These are phyloP conservation scores for Apoda limacodes DNA, from an alignment of 2,888 invertebrate genomes.

Conservation along the genomic window DNA sequence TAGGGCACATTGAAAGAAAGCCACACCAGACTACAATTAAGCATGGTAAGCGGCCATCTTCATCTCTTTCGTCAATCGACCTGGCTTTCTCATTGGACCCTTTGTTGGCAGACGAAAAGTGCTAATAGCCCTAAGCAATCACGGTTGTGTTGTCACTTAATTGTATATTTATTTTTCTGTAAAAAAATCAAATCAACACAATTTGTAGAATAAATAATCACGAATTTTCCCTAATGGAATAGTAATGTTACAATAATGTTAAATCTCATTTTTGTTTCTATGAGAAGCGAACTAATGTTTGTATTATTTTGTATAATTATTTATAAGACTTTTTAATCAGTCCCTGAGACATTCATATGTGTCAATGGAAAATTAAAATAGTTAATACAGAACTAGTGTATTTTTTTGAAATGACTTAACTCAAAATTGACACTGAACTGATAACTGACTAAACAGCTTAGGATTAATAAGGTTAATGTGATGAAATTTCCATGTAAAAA, in stretches of 20 bases:
- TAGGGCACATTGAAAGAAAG: slow-evolving; percentile 18
- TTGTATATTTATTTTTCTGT: slow-evolving; percentile 66
- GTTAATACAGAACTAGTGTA: slow-evolving; percentile 60
- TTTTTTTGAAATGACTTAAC: slow-evolving; percentile 59
- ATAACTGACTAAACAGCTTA: slow-evolving; percentile 31
- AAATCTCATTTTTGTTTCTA: slow-evolving; percentile 54
- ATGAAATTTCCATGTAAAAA: slow-evolving; percentile 70
- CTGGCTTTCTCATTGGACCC: slow-evolving; percentile 58
- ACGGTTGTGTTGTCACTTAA: slow-evolving; percentile 58
- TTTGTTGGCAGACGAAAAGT: slow-evolving; percentile 62
- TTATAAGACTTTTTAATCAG: slow-evolving; percentile 60
- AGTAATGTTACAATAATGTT: slow-evolving; percentile 48
- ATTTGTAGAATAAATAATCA: slow-evolving; percentile 45
- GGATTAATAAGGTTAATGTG: slow-evolving; percentile 60
- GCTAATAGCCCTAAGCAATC: slow-evolving; percentile 43
- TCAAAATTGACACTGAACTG: slow-evolving; percentile 58
- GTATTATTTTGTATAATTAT: slow-evolving; percentile 69
- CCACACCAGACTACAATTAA: slow-evolving; percentile 26
- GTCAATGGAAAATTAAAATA: slow-evolving; percentile 45
- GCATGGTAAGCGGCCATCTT: slow-evolving; percentile 34
- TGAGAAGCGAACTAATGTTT: slow-evolving; percentile 53
- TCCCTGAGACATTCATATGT: slow-evolving; percentile 37
- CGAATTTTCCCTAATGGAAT: slow-evolving; percentile 47
- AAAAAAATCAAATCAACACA: slow-evolving; percentile 46
- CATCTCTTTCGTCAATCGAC: slow-evolving; percentile 45